A percentile compares a stretch with the other conserved stretches of the same genome.
Conservation (phyloP, 2,797 vertebrate genomes). For the Enteromius anoplus region DNA sequence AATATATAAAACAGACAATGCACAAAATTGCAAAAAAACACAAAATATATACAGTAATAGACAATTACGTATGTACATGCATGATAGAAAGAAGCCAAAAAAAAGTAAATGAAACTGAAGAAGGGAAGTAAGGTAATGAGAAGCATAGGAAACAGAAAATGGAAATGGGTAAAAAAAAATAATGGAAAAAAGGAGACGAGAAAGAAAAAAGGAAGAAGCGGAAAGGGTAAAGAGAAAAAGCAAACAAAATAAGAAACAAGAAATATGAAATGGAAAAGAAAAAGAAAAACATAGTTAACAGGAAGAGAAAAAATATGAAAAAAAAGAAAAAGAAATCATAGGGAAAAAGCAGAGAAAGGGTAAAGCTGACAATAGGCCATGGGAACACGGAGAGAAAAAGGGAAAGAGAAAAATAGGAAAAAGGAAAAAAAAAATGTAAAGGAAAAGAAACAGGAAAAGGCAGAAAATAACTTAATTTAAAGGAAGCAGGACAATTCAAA, state of each 20-base stretch:
- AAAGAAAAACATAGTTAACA: no score
- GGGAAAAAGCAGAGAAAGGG: neutral
- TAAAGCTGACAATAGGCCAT: neutral
- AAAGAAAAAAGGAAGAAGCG: neutral
- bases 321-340: neutral
- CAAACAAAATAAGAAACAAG: neutral
- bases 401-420: no score
- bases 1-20: no score
- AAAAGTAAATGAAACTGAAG: neutral
- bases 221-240: neutral
- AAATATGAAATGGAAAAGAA: neutral
- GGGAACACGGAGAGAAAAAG: neutral
- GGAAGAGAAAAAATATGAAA: neutral
- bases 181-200: neutral
- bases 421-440: neutral
- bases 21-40: no score
- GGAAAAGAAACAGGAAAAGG: neutral
- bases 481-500: neutral
- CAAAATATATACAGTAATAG: no score
- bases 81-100: neutral
- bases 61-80: no score
- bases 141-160: neutral
- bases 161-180: neutral
- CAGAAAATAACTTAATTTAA: neutral
- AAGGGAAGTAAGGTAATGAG: neutral